phyloP scores from a whole-genome alignment of 1,140 invertebrate species.

The Euwallacea similis region DNA sequence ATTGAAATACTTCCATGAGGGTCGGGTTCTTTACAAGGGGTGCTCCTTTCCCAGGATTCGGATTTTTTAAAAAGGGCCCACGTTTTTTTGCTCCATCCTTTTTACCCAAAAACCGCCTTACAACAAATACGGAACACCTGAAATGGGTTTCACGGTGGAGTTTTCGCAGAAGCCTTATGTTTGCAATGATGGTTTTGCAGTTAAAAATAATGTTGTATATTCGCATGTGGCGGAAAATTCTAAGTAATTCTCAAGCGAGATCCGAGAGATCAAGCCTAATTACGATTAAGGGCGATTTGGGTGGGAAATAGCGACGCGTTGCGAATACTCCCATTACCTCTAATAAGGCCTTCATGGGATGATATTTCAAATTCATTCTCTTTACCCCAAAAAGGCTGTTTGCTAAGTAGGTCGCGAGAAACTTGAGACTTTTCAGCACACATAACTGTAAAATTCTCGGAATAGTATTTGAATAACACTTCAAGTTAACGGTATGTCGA shows the following conservation, averaged over 20 bases:
- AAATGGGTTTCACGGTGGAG: constrained; percentile 3
- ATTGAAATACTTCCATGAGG: constrained; percentile 10
- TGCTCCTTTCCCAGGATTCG: constrained; percentile 25
- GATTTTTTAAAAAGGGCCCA: constrained; percentile 12
- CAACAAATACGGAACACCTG: constrained; percentile 19
- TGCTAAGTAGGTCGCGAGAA: background rate
- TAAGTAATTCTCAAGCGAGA: too few relatives aligned
- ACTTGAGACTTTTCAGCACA: background rate
- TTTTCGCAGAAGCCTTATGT: background rate
- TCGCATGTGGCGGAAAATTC: too few relatives aligned
- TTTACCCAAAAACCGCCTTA: constrained; percentile 20
- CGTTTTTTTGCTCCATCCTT: constrained; percentile 17
- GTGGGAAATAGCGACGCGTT: too few relatives aligned
- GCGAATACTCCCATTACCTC: too few relatives aligned
- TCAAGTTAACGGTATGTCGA: too few relatives aligned
- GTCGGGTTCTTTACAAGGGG: constrained; percentile 8
- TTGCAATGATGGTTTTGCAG: background rate
- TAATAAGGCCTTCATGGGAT: too few relatives aligned
- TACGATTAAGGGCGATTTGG: too few relatives aligned
- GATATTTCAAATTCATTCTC: too few relatives aligned
- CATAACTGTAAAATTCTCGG: background rate
- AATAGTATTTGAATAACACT: too few relatives aligned
- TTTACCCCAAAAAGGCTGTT: background rate
- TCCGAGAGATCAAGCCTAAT: too few relatives aligned
- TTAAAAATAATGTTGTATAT: too few relatives aligned